These are phyloP conservation scores for Hydroisotoma schaefferi DNA, from an alignment of 2,888 invertebrate species.

Conservation along the genomic window DNA sequence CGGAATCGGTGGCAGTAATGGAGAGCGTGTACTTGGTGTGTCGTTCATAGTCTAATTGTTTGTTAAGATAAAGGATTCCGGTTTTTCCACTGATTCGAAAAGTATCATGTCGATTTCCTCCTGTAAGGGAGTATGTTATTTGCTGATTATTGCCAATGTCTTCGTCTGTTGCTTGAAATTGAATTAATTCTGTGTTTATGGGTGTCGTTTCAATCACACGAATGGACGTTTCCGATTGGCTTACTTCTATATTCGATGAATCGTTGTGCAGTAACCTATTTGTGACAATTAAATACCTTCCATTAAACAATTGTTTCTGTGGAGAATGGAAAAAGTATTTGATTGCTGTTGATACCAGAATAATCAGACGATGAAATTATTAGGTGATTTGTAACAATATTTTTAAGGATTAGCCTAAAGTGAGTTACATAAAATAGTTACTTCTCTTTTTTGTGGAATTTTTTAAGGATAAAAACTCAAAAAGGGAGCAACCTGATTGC, in stretches of 20 bases:
- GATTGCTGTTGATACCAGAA: too few relatives aligned
- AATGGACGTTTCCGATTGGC: neutral
- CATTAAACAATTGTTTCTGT: too few relatives aligned
- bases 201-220: conserved; percentile 75
- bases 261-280: neutral
- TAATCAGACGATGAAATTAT: too few relatives aligned
- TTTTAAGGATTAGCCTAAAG: too few relatives aligned
- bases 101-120: conserved; percentile 79
- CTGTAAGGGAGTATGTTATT: conserved; percentile 76
- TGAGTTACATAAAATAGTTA: too few relatives aligned
- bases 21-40: conserved; percentile 76
- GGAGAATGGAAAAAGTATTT: too few relatives aligned
- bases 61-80: conserved; percentile 79
- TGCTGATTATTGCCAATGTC: conserved; percentile 83
- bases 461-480: too few relatives aligned
- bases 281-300: too few relatives aligned
- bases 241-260: neutral
- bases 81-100: conserved; percentile 81
- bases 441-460: too few relatives aligned
- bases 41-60: conserved; percentile 86
- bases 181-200: conserved; percentile 75
- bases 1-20: conserved; percentile 86
- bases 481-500: too few relatives aligned
- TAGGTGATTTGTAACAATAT: too few relatives aligned
- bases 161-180: conserved; percentile 78